Evolutionary conservation across 2,113 vertebrate species (phyloP).

Genomic region (Mustelus asterias): DNA sequence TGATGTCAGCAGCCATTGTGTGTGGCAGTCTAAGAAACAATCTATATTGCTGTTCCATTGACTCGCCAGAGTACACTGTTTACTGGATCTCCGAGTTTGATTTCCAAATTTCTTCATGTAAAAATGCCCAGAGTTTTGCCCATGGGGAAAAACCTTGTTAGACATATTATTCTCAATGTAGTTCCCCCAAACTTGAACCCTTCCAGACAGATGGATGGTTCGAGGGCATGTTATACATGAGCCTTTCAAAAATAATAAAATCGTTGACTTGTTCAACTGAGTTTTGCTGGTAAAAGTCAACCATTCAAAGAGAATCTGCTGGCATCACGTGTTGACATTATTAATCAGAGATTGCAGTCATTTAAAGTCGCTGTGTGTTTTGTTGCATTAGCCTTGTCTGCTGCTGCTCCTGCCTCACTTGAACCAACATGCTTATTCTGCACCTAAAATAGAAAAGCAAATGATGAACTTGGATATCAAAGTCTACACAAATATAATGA

Average conservation of each 20-base stretch:
- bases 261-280: not conserved
- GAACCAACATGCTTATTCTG: not conserved
- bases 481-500: not conserved
- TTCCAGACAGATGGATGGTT: not conserved
- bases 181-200: not conserved
- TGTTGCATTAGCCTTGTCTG: not conserved
- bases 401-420: not conserved
- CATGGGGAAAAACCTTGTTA: not conserved
- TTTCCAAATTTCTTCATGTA: not conserved
- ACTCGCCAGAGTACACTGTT: not conserved
- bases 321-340: not conserved
- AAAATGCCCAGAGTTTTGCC: not conserved
- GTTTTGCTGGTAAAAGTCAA: not conserved
- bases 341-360: not conserved
- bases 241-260: not conserved
- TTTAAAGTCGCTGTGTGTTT: not conserved
- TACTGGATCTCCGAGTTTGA: not conserved
- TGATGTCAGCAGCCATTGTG: not conserved
- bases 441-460: not conserved
- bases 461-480: not conserved
- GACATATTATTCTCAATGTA: not conserved
- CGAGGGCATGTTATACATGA: not conserved
- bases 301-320: not conserved
- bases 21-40: not conserved
- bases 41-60: not conserved